Evolutionary conservation across 2,797 vertebrate genomes (phyloP).

Genomic region (Austrolebias charrua): DNA sequence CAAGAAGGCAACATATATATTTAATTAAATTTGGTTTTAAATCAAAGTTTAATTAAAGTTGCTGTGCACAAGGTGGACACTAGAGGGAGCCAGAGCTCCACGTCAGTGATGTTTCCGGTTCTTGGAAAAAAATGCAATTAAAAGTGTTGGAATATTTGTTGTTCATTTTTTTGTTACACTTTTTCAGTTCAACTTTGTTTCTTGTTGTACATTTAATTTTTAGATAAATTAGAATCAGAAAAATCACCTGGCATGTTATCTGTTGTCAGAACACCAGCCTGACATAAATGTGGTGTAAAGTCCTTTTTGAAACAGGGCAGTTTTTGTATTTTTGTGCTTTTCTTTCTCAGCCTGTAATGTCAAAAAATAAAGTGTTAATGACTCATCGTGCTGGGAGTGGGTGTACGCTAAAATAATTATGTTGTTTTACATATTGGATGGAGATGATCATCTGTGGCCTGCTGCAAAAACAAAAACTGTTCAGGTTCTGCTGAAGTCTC

Average conservation of each 20-base stretch:
- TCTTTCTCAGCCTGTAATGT: too few relatives aligned
- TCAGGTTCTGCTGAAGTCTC: background rate
- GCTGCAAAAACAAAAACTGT: background rate
- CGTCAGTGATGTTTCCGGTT: background rate
- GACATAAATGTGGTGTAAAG: too few relatives aligned
- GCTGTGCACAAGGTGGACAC: background rate
- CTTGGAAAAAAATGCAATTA: background rate
- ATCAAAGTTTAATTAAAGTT: background rate
- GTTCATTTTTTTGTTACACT: background rate
- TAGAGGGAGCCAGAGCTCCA: conserved; percentile 9
- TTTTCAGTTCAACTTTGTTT: background rate
- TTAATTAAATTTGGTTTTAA: background rate
- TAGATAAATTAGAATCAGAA: background rate
- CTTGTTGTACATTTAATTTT: background rate
- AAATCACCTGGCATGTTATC: background rate
- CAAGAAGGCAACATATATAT: background rate
- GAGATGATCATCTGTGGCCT: background rate
- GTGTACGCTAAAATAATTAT: too few relatives aligned
- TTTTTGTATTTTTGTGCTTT: too few relatives aligned
- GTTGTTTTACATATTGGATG: background rate
- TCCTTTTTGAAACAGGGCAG: too few relatives aligned
- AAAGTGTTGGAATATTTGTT: too few relatives aligned
- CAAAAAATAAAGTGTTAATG: background rate
- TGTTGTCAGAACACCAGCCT: background rate
- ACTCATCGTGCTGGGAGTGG: background rate